phyloP scores from a whole-genome alignment of 2,888 invertebrate species.

The Steinernema hermaphroditum region DNA sequence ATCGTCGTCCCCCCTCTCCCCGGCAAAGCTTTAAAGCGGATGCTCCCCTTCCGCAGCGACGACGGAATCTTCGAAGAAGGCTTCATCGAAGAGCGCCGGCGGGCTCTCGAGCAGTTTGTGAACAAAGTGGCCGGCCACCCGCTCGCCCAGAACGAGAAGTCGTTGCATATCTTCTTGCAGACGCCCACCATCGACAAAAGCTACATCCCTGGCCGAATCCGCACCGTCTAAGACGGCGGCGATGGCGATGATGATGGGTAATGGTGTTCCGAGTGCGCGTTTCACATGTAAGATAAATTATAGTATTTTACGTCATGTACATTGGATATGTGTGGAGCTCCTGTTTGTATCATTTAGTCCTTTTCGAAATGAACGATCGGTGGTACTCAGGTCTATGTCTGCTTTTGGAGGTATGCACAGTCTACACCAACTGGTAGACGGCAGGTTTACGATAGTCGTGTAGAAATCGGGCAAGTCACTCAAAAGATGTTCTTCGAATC shows the following conservation, averaged over 20 bases:
- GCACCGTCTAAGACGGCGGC: conserved; percentile 71
- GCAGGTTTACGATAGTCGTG: no score
- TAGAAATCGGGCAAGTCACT: no score
- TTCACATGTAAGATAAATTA: no score
- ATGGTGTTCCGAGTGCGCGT: no score
- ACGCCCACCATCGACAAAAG: conserved; percentile 96
- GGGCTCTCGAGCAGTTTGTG: conserved; percentile 93
- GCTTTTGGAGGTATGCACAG: background rate
- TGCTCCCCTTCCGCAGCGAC: conserved; percentile 95
- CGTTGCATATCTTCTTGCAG: conserved; percentile 98
- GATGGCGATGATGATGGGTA: no score
- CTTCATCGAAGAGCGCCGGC: conserved; percentile 96
- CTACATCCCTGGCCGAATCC: conserved; percentile 98
- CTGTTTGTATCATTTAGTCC: background rate
- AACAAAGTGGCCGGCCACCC: conserved; percentile 99
- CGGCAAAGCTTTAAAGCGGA: conserved; percentile 96
- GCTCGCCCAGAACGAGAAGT: conserved; percentile 95
- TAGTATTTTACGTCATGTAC: background rate
- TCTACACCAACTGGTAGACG: background rate
- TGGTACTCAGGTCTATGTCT: no score
- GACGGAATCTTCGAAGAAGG: conserved; percentile 99
- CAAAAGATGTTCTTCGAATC: no score
- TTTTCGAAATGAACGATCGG: background rate
- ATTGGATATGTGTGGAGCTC: background rate
- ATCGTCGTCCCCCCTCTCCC: conserved; percentile 97